Evolutionary conservation across 2,797 vertebrate species (phyloP).

Genomic region (Arnoldichthys spilopterus): DNA sequence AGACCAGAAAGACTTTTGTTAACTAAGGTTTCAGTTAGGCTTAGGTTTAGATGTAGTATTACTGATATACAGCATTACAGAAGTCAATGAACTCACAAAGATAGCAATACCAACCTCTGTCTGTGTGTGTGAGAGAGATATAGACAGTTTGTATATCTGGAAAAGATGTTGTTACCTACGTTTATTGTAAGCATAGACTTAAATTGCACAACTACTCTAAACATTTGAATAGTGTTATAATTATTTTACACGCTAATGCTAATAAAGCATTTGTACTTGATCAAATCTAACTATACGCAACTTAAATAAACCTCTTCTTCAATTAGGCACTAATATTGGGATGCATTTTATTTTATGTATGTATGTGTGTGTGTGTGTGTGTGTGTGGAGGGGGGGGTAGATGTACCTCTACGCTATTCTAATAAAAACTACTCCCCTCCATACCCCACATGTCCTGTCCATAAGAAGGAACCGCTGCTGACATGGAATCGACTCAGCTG

Average conservation of each 20-base stretch:
- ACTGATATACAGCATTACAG: no score
- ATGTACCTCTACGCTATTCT: not conserved
- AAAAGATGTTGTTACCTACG: not conserved
- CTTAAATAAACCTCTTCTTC: no score
- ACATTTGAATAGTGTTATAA: not conserved
- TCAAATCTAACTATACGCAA: no score
- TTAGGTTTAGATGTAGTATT: no score
- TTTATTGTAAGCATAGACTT: not conserved
- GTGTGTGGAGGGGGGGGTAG: not conserved
- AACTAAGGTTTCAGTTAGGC: no score
- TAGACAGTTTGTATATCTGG: not conserved
- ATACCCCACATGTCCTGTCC: not conserved
- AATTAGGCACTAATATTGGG: no score
- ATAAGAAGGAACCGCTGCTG: not conserved
- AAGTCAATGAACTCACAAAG: no score
- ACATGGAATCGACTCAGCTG: not conserved
- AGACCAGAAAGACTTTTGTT: no score
- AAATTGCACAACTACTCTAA: not conserved
- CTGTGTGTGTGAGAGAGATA: not conserved
- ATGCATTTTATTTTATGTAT: no score
- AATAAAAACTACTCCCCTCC: not conserved
- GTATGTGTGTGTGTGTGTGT: no score
- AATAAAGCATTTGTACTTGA: no score
- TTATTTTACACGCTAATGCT: not conserved
- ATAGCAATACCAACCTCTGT: no score